Percentiles rank a stretch among this genome's conserved stretches.
These are phyloP conservation scores for Eufriesea mexicana DNA, from an alignment of 1,140 invertebrate species.

Conservation along the genomic window DNA sequence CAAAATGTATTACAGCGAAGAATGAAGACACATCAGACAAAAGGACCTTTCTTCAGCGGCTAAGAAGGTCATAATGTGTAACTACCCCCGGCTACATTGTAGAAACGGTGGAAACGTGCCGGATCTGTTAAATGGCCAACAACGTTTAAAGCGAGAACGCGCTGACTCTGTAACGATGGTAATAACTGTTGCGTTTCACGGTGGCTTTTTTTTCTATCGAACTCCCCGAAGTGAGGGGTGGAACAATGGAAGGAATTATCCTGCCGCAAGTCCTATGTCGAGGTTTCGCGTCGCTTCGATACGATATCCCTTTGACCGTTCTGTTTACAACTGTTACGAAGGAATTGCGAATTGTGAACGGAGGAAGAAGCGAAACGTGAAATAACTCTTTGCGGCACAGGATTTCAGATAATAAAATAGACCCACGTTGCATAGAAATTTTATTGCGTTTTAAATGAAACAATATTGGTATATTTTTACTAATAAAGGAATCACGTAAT, in stretches of 20 bases:
- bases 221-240: background rate
- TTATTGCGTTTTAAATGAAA: too few relatives aligned
- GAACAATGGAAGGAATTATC: background rate
- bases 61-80: conserved; percentile 18
- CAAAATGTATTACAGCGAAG: conserved; percentile 26
- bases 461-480: too few relatives aligned
- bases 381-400: too few relatives aligned
- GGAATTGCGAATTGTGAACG: background rate
- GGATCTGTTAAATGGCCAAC: conserved; percentile 29
- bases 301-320: background rate
- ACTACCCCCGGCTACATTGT: conserved; percentile 15
- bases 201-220: background rate
- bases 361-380: background rate
- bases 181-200: conserved; percentile 16
- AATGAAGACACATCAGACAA: conserved; percentile 20
- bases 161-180: conserved; percentile 8
- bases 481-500: too few relatives aligned
- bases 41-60: conserved; percentile 7
- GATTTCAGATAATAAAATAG: too few relatives aligned
- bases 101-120: conserved; percentile 21
- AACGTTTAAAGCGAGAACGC: conserved; percentile 1
- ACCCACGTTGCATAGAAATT: too few relatives aligned
- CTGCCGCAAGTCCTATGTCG: background rate
- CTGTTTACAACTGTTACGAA: background rate
- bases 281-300: background rate